A percentile compares a stretch with the other conserved stretches of the same genome.
Conservation (phyloP, 2,888 invertebrate species). For the Strigamia maritima region DNA sequence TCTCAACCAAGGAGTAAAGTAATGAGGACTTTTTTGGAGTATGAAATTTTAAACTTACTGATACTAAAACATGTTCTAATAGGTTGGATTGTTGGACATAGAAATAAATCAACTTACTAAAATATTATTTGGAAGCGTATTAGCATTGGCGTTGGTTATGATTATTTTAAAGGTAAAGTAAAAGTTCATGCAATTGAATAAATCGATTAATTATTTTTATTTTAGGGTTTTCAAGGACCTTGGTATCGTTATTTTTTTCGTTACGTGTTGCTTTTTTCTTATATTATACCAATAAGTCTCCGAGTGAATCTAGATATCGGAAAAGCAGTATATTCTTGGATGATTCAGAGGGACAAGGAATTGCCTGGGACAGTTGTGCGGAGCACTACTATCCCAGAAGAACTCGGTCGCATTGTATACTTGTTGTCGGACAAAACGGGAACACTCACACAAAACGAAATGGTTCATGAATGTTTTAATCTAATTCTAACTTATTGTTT, state of each 20-base stretch:
- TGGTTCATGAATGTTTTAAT: constrained; percentile 59
- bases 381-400: constrained; percentile 97
- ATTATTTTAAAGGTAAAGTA: constrained; percentile 74
- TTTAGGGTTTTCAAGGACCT: constrained; percentile 81
- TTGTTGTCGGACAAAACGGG: constrained; percentile 98
- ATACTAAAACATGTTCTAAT: constrained; percentile 29
- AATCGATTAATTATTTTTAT: constrained; percentile 39
- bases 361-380: constrained; percentile 93
- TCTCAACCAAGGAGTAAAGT: constrained; percentile 93
- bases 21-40: neutral
- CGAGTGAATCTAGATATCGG: constrained; percentile 98
- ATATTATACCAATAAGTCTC: constrained; percentile 97
- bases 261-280: constrained; percentile 94
- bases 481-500: neutral
- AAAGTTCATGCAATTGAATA: neutral
- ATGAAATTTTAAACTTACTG: neutral
- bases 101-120: constrained; percentile 97
- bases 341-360: constrained; percentile 87
- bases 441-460: constrained; percentile 96
- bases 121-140: constrained; percentile 83
- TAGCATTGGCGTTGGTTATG: constrained; percentile 86
- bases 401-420: constrained; percentile 92
- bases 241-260: constrained; percentile 97
- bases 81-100: constrained; percentile 79
- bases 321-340: constrained; percentile 95